Conservation (phyloP, 2,888 invertebrate species). For the Rhaphigaster nebulosa region DNA sequence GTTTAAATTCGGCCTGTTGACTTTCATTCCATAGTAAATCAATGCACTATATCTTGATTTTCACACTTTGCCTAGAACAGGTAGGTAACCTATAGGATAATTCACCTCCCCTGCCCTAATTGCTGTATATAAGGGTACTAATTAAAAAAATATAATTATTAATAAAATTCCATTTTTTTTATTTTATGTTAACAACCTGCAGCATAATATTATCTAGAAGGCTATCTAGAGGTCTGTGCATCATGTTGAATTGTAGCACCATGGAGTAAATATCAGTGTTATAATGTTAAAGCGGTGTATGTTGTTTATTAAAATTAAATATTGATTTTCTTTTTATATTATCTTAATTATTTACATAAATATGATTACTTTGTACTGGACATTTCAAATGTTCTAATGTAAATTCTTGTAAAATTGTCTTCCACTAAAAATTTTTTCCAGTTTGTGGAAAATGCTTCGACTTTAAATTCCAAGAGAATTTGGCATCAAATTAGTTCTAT, state of each 20-base stretch:
- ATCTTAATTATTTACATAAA: background rate
- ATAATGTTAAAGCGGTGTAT: no score
- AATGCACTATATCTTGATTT: no score
- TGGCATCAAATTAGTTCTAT: constrained; percentile 28
- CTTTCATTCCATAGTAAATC: no score
- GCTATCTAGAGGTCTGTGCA: no score
- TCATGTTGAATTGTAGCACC: no score
- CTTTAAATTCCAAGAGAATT: background rate
- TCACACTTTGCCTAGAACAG: no score
- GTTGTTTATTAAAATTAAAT: background rate
- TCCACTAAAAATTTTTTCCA: background rate
- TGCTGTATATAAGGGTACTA: no score
- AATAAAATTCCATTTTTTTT: no score
- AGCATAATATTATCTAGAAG: background rate
- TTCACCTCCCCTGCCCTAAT: background rate
- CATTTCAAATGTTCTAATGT: background rate
- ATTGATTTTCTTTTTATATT: background rate
- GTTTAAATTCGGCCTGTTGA: background rate
- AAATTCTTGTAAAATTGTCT: background rate
- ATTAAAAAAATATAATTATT: no score
- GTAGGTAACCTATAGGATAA: background rate
- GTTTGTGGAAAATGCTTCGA: background rate
- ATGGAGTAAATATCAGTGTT: no score
- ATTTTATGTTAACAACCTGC: background rate
- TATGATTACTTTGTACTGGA: background rate